A percentile compares a stretch with the other conserved stretches of the same genome.
Conservation (phyloP, 2,888 invertebrate genomes). For the Cantharis rufa region DNA sequence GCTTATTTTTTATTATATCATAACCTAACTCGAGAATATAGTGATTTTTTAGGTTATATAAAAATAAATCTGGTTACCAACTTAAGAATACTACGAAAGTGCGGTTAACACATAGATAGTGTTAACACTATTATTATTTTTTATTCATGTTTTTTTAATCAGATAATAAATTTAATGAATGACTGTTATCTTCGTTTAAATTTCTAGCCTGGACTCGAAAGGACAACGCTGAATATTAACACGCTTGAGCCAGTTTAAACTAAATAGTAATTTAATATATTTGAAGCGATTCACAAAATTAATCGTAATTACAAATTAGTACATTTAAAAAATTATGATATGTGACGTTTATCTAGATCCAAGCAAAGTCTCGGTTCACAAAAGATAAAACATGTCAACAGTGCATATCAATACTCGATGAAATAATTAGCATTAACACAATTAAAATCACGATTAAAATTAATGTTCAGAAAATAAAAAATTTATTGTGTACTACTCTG, state of each 20-base stretch:
- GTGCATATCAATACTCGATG: constrained; percentile 44
- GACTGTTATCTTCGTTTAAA: neutral
- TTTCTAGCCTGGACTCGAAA: neutral
- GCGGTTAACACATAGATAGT: too few species aligned
- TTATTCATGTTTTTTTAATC: too few species aligned
- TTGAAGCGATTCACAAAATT: neutral
- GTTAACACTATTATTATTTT: too few species aligned
- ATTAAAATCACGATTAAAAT: neutral
- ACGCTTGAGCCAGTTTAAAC: neutral
- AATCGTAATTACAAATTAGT: neutral
- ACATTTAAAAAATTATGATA: neutral
- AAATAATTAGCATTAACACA: constrained; percentile 1
- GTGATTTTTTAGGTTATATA: too few species aligned
- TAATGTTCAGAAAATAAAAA: neutral
- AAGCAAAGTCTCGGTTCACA: constrained; percentile 18
- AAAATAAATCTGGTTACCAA: neutral
- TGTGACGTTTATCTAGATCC: constrained; percentile 13
- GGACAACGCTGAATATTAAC: neutral
- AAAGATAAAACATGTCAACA: constrained; percentile 39
- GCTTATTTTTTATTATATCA: neutral
- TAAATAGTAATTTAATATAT: neutral
- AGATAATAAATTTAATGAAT: neutral
- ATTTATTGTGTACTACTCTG: neutral
- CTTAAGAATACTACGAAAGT: neutral
- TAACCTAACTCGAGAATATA: neutral